Evolutionary conservation across 2,113 vertebrate species (phyloP).

Genomic region (Siphamia tubifer): DNA sequence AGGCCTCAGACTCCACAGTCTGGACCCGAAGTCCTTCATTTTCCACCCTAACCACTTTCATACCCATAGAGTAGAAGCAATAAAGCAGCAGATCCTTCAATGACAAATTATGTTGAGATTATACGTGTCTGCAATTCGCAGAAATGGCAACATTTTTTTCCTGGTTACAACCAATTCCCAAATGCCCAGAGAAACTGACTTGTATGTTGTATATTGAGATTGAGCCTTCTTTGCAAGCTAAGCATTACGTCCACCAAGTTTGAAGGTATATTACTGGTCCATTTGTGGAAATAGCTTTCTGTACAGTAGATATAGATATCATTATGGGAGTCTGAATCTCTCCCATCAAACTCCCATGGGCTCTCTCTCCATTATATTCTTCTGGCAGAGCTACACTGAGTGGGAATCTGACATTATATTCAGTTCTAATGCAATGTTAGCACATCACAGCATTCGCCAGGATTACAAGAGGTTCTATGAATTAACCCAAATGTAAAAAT

Average conservation of each 20-base stretch:
- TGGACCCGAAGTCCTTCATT: too few species aligned
- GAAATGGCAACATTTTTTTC: too few species aligned
- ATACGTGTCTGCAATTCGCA: too few species aligned
- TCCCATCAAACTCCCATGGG: conserved; percentile 53
- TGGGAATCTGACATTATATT: conserved; percentile 60
- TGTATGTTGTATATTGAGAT: background rate
- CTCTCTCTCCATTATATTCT: conserved; percentile 63
- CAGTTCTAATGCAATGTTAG: conserved; percentile 67
- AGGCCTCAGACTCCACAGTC: too few species aligned
- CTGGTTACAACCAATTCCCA: too few species aligned
- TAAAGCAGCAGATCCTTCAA: too few species aligned
- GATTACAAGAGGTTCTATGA: conserved; percentile 60
- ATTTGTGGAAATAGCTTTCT: conserved; percentile 42
- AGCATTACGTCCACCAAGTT: conserved; percentile 23
- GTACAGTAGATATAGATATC: conserved; percentile 48
- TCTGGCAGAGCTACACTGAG: conserved; percentile 37
- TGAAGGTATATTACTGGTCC: conserved; percentile 46
- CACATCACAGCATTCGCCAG: conserved; percentile 50
- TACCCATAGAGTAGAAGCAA: too few species aligned
- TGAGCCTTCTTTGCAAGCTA: conserved; percentile 8
- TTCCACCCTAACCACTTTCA: too few species aligned
- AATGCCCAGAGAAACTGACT: background rate
- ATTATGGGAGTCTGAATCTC: conserved; percentile 58
- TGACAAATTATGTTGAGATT: too few species aligned
- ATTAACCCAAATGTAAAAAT: conserved; percentile 69